Base-by-base conservation (phyloP, 2,113 vertebrate species). In the Progne subis region DNA sequence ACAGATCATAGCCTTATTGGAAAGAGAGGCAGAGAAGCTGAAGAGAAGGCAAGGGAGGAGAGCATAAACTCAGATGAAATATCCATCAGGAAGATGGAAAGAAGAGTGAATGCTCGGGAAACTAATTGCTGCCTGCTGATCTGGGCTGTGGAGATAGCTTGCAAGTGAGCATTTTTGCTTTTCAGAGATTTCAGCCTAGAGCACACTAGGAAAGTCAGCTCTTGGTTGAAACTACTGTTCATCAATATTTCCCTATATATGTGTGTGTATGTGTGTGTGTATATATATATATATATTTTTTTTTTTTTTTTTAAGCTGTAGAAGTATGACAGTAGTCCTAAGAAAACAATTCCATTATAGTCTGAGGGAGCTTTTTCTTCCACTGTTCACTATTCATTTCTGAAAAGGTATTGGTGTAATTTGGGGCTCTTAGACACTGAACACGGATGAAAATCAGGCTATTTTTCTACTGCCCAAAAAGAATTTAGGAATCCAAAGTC, bases 41-140 rank as follows among this genome's bases (percentile, higher is more conserved):
- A 94, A 86, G 68, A 84, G 88, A 75, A 89, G 80, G 88, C 0
- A 1, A 94, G 72, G 80, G 71, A 94, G 76, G 61, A 83, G 91
- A 93, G 76, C 91, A 90, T 92, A 88, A 93, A 90, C 90, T 90
- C 85, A 60, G 90, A 93, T 53, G 92, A 97, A 96, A 90, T 93
- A 96, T 88, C 94, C 83, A 88, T 94, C 92, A 93, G 76, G 76
- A 94, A 87, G 95, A 95, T 90, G 92, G 86, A 92, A 96, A 93
- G 93, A 86, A 90, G 80, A 93, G 57, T 71, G 83, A 93, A n/a
- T 95, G 82, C 41, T 72, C 15, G 5, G 84, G 90, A 96, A 94
- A 93, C 94, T 94, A 94, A 94, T 90, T 92, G 93, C 82, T 83
- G 56, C 64, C 88, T 95, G 85, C 92, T 94, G 88, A 78, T 83